A percentile compares a stretch with the other conserved stretches of the same genome.
These are phyloP conservation scores for Callinectes sapidus DNA, from an alignment of 2,888 invertebrate species.

Conservation along the genomic window DNA sequence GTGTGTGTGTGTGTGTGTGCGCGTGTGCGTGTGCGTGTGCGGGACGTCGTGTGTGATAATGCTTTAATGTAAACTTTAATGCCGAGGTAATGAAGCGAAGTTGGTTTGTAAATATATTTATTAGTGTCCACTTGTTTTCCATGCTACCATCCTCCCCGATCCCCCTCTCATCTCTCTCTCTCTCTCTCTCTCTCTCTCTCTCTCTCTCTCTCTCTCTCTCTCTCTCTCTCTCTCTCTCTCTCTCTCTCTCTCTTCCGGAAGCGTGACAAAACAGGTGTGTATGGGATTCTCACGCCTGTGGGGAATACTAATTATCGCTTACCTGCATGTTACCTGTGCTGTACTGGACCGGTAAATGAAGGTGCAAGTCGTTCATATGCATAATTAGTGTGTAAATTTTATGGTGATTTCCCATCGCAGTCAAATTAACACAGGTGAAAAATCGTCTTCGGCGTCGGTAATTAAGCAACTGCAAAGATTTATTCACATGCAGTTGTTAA, in stretches of 20 bases:
- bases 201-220: constrained; percentile 7
- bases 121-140: neutral
- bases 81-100: constrained; percentile 4
- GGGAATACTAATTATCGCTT: neutral
- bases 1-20: constrained; percentile 19
- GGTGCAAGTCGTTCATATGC: neutral
- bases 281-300: neutral
- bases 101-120: constrained; percentile 34
- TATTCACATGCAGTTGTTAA: neutral
- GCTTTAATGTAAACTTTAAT: constrained; percentile 14
- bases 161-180: constrained; percentile 15
- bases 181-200: constrained; percentile 10
- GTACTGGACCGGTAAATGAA: constrained; percentile 28
- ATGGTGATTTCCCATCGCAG: neutral
- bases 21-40: neutral
- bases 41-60: constrained; percentile 5
- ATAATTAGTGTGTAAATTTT: constrained; percentile 24
- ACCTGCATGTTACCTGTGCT: neutral
- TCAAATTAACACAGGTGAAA: constrained; percentile 19
- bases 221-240: constrained; percentile 4
- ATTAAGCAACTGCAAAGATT: constrained; percentile 5
- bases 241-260: neutral
- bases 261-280: constrained; percentile 29
- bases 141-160: neutral
- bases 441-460: neutral